Percentiles rank a stretch among this genome's conserved stretches.
phyloP scores from a whole-genome alignment of 2,888 invertebrate genomes.

The Rutpela maculata region DNA sequence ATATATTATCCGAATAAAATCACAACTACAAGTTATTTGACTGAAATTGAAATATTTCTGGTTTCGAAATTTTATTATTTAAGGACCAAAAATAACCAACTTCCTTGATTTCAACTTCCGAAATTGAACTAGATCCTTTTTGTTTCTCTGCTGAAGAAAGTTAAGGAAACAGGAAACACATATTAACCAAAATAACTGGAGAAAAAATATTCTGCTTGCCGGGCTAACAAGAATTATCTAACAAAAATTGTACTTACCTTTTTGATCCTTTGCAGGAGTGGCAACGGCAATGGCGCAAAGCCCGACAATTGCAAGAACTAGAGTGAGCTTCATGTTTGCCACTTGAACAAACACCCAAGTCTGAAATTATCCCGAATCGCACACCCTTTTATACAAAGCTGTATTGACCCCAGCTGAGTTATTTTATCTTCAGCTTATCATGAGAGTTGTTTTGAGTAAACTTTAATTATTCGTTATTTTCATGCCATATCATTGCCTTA shows the following conservation, averaged over 20 bases:
- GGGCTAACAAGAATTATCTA: not conserved
- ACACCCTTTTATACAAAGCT: conserved; percentile 9
- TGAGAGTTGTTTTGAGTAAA: not conserved
- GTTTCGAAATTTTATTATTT: too few species aligned
- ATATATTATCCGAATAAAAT: too few species aligned
- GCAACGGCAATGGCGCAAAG: conserved; percentile 13
- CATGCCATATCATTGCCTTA: too few species aligned
- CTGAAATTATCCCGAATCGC: not conserved
- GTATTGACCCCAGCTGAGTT: not conserved
- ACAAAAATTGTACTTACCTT: not conserved
- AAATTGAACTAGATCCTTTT: too few species aligned
- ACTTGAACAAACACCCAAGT: conserved; percentile 36
- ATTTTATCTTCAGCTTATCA: not conserved
- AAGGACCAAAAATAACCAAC: too few species aligned
- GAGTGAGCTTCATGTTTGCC: conserved; percentile 38
- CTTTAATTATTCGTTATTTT: not conserved
- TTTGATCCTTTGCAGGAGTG: not conserved
- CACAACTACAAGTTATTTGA: too few species aligned
- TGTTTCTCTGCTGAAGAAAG: too few species aligned
- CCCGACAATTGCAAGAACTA: conserved; percentile 19
- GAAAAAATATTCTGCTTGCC: too few species aligned
- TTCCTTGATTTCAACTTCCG: too few species aligned
- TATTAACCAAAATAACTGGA: too few species aligned
- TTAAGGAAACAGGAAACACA: too few species aligned
- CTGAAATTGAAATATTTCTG: too few species aligned